Percentiles rank a stretch among this genome's conserved stretches.
These are phyloP conservation scores for Pampus argenteus DNA, from an alignment of 2,797 vertebrate species.

Conservation along the genomic window DNA sequence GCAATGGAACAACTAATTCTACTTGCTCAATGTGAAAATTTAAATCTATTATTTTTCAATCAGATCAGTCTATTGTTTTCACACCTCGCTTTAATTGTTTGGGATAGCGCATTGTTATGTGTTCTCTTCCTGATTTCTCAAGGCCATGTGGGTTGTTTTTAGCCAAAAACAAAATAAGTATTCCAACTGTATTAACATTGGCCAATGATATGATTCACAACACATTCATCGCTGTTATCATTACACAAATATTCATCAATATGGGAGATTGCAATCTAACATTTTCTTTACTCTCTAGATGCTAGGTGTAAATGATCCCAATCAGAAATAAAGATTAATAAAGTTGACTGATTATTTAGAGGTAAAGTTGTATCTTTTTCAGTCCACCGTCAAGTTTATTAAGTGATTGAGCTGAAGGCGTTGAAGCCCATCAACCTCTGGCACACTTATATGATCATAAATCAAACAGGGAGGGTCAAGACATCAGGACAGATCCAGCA, in stretches of 20 bases:
- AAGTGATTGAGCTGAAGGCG: conserved; percentile 76
- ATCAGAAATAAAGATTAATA: conserved; percentile 39
- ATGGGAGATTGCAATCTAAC: conserved; percentile 1
- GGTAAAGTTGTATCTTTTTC: conserved; percentile 46
- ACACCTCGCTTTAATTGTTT: conserved; percentile 87
- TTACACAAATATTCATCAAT: conserved; percentile 27
- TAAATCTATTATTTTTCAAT: conserved; percentile 88
- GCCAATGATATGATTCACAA: conserved; percentile 54
- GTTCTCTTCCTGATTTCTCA: conserved; percentile 85
- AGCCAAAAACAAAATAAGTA: conserved; percentile 45
- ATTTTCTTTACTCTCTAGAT: conserved; percentile 30
- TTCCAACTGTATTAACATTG: conserved; percentile 56
- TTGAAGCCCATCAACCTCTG: conserved; percentile 70
- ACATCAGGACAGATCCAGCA: conserved; percentile 54
- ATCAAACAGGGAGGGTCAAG: conserved; percentile 72
- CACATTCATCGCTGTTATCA: conserved; percentile 24
- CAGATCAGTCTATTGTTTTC: conserved; percentile 81
- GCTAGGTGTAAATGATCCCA: conserved; percentile 21
- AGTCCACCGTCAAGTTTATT: conserved; percentile 83
- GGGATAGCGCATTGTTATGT: conserved; percentile 86
- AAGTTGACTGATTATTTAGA: conserved; percentile 31
- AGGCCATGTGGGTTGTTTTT: conserved; percentile 78
- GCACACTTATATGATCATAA: conserved; percentile 69
- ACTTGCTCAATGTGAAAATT: conserved; percentile 92
- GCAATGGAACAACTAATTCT: conserved; percentile 93